These are phyloP conservation scores for Anadara kagoshimensis DNA, from an alignment of 1,140 invertebrate species.

Conservation along the genomic window DNA sequence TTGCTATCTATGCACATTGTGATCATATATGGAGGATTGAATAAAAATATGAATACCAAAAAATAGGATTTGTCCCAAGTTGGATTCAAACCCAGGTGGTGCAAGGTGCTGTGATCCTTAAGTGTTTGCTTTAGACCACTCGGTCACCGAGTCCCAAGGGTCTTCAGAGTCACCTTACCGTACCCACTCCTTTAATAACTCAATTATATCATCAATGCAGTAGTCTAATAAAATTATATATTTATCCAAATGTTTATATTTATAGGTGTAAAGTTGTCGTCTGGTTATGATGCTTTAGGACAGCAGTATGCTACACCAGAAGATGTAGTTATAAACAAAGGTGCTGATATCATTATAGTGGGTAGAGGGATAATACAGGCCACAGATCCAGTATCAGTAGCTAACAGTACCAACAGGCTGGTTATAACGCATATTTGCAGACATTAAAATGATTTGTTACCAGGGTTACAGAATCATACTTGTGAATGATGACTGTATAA, in stretches of 20 bases:
- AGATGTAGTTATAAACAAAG: constrained; percentile 84
- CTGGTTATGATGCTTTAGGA: constrained; percentile 77
- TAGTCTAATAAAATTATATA: too few relatives aligned
- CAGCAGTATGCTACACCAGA: constrained; percentile 91
- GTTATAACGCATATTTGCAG: constrained; percentile 84
- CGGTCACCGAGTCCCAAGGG: too few relatives aligned
- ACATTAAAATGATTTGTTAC: constrained; percentile 13
- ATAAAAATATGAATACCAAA: too few relatives aligned
- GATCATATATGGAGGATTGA: too few relatives aligned
- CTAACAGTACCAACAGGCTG: constrained; percentile 82
- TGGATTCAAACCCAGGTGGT: too few relatives aligned
- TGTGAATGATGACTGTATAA: neutral
- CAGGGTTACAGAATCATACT: neutral
- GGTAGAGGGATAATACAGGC: constrained; percentile 90
- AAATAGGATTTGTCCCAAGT: too few relatives aligned
- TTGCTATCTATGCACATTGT: too few relatives aligned
- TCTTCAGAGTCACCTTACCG: too few relatives aligned
- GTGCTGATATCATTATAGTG: constrained; percentile 94
- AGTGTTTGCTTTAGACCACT: too few relatives aligned
- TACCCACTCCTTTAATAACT: too few relatives aligned
- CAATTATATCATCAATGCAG: too few relatives aligned
- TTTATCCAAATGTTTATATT: constrained; percentile 3
- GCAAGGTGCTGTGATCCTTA: too few relatives aligned
- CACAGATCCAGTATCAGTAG: constrained; percentile 79
- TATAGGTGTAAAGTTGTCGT: constrained; percentile 80